phyloP scores from a whole-genome alignment of 1,140 invertebrate species.

The Ceratosolen fusciceps region DNA sequence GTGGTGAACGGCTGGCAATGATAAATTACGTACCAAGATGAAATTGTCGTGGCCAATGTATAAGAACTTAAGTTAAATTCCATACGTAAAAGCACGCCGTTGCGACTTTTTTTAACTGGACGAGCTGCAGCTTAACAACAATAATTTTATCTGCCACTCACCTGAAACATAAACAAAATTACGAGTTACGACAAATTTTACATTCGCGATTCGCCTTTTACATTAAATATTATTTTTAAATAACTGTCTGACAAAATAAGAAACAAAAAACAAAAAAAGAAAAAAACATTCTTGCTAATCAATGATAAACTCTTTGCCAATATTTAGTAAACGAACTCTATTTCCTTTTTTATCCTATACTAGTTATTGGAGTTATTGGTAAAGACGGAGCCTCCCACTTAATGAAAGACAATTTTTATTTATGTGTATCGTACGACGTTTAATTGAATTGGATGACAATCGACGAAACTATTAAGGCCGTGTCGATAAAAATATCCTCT shows the following conservation, averaged over 20 bases:
- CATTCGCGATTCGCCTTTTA: neutral
- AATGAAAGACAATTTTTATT: slow-evolving; percentile 13
- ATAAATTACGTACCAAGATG: neutral
- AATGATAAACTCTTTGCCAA: too few relatives aligned
- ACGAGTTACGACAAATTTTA: neutral
- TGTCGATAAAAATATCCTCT: neutral
- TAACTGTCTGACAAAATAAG: too few relatives aligned
- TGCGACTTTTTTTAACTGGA: too few relatives aligned
- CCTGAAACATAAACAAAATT: slow-evolving; percentile 32
- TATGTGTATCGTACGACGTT: neutral
- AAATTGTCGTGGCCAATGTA: neutral
- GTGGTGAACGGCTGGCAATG: neutral
- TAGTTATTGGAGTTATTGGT: neutral
- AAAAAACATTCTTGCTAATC: neutral
- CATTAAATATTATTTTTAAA: neutral
- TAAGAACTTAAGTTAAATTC: neutral
- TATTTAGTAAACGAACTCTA: too few relatives aligned
- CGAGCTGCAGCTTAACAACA: neutral
- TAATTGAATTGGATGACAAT: slow-evolving; percentile 13
- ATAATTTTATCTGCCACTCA: slow-evolving; percentile 9
- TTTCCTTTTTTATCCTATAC: neutral
- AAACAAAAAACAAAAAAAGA: neutral
- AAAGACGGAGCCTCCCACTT: neutral
- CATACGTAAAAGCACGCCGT: neutral
- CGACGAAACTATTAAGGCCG: neutral